A percentile compares a stretch with the other conserved stretches of the same genome.
These are phyloP conservation scores for Poeciliopsis turneri DNA, from an alignment of 2,797 vertebrate species.

Conservation along the genomic window DNA sequence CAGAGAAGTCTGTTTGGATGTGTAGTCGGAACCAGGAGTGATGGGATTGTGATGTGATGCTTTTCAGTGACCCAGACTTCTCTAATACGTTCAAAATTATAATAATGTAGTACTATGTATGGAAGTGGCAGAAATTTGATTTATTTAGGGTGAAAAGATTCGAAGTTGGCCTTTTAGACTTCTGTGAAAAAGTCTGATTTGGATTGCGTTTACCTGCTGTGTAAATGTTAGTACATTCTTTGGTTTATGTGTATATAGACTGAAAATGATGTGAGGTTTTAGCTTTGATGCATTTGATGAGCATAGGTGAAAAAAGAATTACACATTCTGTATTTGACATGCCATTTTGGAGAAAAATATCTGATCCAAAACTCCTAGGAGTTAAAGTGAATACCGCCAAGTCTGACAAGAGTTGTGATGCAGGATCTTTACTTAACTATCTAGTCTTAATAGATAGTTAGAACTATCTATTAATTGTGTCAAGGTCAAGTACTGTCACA, in stretches of 20 bases:
- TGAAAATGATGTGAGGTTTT: background rate
- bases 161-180: background rate
- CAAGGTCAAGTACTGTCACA: conserved; percentile 17
- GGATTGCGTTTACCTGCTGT: background rate
- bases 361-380: background rate
- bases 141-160: background rate
- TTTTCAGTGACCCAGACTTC: background rate
- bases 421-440: background rate
- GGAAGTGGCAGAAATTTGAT: background rate
- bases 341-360: background rate
- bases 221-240: background rate
- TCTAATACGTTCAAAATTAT: background rate
- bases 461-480: conserved; percentile 12
- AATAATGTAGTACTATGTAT: background rate
- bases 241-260: background rate
- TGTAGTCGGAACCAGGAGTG: too few species aligned
- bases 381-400: background rate
- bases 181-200: background rate
- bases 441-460: background rate
- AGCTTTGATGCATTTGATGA: background rate
- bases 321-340: background rate
- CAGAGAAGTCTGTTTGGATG: background rate
- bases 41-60: background rate
- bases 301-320: too few species aligned
- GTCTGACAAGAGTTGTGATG: background rate